Conservation (phyloP, 2,797 vertebrate genomes). For the Thunnus albacares region DNA sequence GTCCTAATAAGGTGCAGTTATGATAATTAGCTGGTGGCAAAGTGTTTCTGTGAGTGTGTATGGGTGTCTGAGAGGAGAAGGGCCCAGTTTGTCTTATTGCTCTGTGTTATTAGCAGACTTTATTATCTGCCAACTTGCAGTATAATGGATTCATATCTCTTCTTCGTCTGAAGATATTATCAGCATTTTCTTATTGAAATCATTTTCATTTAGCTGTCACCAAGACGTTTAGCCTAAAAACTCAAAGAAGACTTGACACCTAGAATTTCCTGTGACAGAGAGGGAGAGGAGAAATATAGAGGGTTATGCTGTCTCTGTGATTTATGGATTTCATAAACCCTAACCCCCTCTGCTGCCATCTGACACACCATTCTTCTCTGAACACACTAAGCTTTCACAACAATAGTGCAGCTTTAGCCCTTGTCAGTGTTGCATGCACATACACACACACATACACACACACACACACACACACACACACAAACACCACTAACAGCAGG, state of each 20-base stretch:
- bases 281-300: slow-evolving; percentile 66
- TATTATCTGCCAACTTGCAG: slow-evolving; percentile 76
- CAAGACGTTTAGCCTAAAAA: slow-evolving; percentile 73
- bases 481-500: slow-evolving; percentile 58
- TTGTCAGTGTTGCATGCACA: slow-evolving; percentile 54
- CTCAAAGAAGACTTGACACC: slow-evolving; percentile 75
- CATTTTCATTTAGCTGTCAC: slow-evolving; percentile 80
- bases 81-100: slow-evolving; percentile 60
- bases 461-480: slow-evolving; percentile 16
- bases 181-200: slow-evolving; percentile 77
- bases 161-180: slow-evolving; percentile 76
- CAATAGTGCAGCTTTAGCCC: slow-evolving; percentile 74
- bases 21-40: slow-evolving; percentile 71
- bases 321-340: slow-evolving; percentile 90
- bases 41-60: slow-evolving; percentile 61
- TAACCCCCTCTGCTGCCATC: slow-evolving; percentile 81
- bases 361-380: slow-evolving; percentile 82
- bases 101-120: slow-evolving; percentile 75
- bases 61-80: slow-evolving; percentile 46
- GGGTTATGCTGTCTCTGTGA: slow-evolving; percentile 82
- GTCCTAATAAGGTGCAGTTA: slow-evolving; percentile 75
- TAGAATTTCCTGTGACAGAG: slow-evolving; percentile 76
- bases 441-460: slow-evolving; percentile 17
- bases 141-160: slow-evolving; percentile 74
- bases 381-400: slow-evolving; percentile 72